phyloP scores from a whole-genome alignment of 35 echinoderm and acorn worm species.

The Eucidaris tribuloides region DNA sequence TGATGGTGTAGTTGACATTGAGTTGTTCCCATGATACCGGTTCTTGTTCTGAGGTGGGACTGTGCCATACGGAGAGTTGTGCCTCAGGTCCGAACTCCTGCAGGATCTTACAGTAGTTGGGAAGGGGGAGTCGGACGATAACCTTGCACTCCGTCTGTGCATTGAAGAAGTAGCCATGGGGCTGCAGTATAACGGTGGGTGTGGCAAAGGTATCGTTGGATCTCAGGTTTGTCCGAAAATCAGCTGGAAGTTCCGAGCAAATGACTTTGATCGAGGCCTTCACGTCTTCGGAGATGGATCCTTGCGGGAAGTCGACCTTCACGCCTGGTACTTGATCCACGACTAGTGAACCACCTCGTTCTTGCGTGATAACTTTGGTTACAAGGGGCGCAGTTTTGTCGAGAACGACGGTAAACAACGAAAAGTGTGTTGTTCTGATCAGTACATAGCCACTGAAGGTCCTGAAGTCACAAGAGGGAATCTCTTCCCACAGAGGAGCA shows the following conservation, averaged over 20 bases:
- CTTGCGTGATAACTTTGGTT: constrained; percentile 36
- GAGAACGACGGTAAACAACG: constrained; percentile 71
- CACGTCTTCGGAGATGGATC: constrained; percentile 50
- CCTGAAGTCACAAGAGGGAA: constrained; percentile 75
- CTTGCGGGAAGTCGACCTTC: constrained; percentile 64
- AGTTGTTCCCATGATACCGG: constrained; percentile 60
- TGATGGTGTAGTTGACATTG: constrained; percentile 35
- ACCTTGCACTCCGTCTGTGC: constrained; percentile 51
- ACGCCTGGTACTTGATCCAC: constrained; percentile 86
- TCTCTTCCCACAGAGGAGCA: constrained; percentile 61
- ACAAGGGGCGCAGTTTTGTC: constrained; percentile 50
- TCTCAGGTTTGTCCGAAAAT: constrained; percentile 46
- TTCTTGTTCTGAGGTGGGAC: constrained; percentile 69
- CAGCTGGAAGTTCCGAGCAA: constrained; percentile 47
- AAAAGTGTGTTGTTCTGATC: constrained; percentile 77
- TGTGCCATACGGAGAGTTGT: constrained; percentile 82
- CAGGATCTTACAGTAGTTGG: constrained; percentile 67
- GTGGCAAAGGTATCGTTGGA: constrained; percentile 64
- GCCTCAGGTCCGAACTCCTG: constrained; percentile 74
- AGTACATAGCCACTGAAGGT: constrained; percentile 59
- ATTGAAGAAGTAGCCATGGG: constrained; percentile 84
- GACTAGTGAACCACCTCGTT: constrained; percentile 62
- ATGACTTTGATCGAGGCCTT: constrained; percentile 67
- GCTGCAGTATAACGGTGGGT: constrained; percentile 56
- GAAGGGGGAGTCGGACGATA: constrained; percentile 68